Evolutionary conservation across 2,113 vertebrate genomes (phyloP), one percentile per base, ranked within the genome.

Genomic region (Cryptotis parvus): DNA sequence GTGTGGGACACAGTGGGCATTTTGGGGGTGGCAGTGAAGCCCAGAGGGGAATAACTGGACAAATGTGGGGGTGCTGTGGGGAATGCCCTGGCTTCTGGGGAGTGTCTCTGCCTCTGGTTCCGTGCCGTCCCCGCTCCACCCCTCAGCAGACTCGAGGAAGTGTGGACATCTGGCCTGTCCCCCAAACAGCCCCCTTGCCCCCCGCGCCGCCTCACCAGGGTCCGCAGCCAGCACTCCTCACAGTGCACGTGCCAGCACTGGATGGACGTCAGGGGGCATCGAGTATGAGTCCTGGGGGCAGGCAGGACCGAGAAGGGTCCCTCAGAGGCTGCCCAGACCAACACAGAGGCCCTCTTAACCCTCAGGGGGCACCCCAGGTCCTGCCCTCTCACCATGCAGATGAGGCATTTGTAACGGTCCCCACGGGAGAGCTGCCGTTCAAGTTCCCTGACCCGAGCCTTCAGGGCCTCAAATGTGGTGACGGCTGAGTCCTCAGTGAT

Each of bases 171-270:
- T 45, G 49, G 84, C 37, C 45, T 84, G 77, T 72, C 41, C 27
- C 26, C 61, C 9, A 31, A 1, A 37, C 45, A 89, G 81, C 75
- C 41, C 27, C 63, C 63, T 6, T 12, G 1, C 22, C 18, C 73
- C 74, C 63, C 37, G 39, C 18, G 86, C 94, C 87, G 82, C 91
- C 98, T 98, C 98, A 99, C 99, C 99, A 99, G 98, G 97, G 99
- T 99, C 98, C 99, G 98, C 96, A 99, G 98, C 99, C 99, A 99
- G 98, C 99, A 99, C 97, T 99, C 99, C 98, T 99, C 99, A 97
- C 99, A 99, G 98, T 99, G 99, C 97, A 99, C 99, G 3, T 99
- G 99, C 99, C 99, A 99, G 97, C 99, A 99, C 98, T 99, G 99
- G 97, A 99, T 99, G 91, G 99, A 99, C 90, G 99, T 99, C 95